Evolutionary conservation across 2,888 invertebrate species (phyloP).

Genomic region (Celastrina argiolus): DNA sequence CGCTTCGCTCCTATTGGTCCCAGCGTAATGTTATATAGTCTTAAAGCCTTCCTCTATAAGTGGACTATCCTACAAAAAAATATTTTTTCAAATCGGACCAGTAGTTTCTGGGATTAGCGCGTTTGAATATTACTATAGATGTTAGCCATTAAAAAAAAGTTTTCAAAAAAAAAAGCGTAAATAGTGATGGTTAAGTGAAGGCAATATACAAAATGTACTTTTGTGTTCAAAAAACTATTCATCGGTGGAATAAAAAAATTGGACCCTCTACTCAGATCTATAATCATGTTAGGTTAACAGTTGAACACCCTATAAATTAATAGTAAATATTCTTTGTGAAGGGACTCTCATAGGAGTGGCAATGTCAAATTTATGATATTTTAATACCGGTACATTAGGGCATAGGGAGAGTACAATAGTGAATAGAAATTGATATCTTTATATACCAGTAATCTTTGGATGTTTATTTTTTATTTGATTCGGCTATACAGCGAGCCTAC

Average conservation of each 20-base stretch:
- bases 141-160: no score
- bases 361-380: slow-evolving; percentile 11
- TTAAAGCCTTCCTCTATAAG: no score
- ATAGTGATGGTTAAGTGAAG: no score
- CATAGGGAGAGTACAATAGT: neutral
- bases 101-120: no score
- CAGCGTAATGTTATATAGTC: no score
- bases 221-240: no score
- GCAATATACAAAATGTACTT: neutral
- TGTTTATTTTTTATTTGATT: neutral
- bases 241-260: neutral
- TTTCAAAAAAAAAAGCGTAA: no score
- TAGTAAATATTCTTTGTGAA: neutral
- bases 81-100: no score
- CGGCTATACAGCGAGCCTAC: no score
- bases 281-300: neutral
- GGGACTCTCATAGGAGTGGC: neutral
- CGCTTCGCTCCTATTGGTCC: no score
- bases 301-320: slow-evolving; percentile 5
- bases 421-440: neutral
- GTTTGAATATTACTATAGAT: no score
- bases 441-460: neutral
- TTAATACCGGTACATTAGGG: neutral
- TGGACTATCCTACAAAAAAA: no score
- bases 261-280: neutral